A percentile compares a stretch with the other conserved stretches of the same genome.
These are phyloP conservation scores for Andrena haemorrhoa DNA, from an alignment of 2,888 invertebrate species.

Conservation along the genomic window DNA sequence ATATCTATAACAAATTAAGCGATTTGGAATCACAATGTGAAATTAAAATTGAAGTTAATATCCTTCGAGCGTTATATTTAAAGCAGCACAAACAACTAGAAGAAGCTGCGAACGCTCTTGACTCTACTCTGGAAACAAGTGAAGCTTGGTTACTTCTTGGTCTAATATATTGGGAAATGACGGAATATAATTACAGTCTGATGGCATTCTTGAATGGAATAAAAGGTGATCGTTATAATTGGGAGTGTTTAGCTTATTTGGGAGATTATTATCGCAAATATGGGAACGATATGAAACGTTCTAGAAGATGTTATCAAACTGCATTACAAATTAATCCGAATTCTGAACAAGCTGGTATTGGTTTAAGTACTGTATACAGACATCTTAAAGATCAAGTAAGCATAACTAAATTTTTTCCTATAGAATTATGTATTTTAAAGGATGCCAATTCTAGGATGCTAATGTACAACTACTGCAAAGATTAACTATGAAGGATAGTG, in stretches of 20 bases:
- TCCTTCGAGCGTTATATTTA: conserved; percentile 86
- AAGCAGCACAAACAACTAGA: conserved; percentile 86
- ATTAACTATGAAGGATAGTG: conserved; percentile 84
- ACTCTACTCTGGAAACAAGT: conserved; percentile 84
- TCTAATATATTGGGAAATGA: conserved; percentile 87
- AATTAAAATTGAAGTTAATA: conserved; percentile 72
- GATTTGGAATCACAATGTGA: conserved; percentile 46
- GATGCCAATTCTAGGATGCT: conserved; percentile 84
- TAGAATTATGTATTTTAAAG: conserved; percentile 7
- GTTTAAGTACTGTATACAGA: conserved; percentile 91
- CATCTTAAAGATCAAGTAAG: conserved; percentile 88
- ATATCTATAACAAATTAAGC: conserved; percentile 73
- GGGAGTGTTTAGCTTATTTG: conserved; percentile 90
- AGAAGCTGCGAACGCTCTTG: conserved; percentile 87
- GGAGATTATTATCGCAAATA: conserved; percentile 90
- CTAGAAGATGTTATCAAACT: conserved; percentile 94
- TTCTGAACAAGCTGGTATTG: conserved; percentile 89
- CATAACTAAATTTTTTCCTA: conserved; percentile 14
- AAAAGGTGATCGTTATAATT: conserved; percentile 90
- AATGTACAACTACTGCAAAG: conserved; percentile 88
- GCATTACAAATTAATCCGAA: conserved; percentile 90
- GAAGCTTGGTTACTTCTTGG: conserved; percentile 88
- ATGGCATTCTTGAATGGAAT: conserved; percentile 88
- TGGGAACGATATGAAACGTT: conserved; percentile 89
- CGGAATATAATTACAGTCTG: conserved; percentile 88